phyloP scores from a whole-genome alignment of 2,113 vertebrate species.

The Hippocampus abdominalis region DNA sequence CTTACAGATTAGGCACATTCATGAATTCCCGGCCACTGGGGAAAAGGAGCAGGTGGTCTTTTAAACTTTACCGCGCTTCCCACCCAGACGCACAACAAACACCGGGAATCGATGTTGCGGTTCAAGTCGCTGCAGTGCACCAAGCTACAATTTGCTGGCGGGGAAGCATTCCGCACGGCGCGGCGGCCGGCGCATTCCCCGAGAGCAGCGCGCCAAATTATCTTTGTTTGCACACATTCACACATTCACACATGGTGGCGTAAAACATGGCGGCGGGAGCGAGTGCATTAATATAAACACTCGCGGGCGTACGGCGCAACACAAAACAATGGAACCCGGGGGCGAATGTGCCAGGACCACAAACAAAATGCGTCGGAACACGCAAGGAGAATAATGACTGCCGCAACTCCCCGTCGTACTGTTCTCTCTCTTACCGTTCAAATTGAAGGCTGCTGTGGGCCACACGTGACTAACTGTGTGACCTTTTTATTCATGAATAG shows the following conservation, averaged over 20 bases:
- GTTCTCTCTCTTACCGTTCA: slow-evolving; percentile 35
- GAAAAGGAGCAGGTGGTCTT: slow-evolving; percentile 32
- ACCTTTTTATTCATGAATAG: neutral
- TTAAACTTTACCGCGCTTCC: slow-evolving; percentile 38
- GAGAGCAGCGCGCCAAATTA: slow-evolving; percentile 36
- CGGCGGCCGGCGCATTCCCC: neutral
- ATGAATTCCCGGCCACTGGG: slow-evolving; percentile 22
- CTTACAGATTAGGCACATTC: slow-evolving; percentile 17
- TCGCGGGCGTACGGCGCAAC: slow-evolving; percentile 8
- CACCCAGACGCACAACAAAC: slow-evolving; percentile 6
- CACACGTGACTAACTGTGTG: neutral
- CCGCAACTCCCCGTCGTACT: slow-evolving; percentile 34
- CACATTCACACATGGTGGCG: slow-evolving; percentile 10
- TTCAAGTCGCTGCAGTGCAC: slow-evolving; percentile 39
- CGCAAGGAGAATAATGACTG: slow-evolving; percentile 46
- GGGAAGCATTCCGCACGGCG: neutral
- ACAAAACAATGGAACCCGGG: slow-evolving; percentile 38
- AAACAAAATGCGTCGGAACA: slow-evolving; percentile 38
- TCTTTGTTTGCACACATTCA: slow-evolving; percentile 52
- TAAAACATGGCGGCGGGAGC: neutral
- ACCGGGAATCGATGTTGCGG: slow-evolving; percentile 34
- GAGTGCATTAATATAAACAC: neutral
- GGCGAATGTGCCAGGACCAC: slow-evolving; percentile 25
- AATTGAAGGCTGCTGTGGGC: slow-evolving; percentile 53
- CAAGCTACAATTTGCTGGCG: slow-evolving; percentile 42